A percentile compares a stretch with the other conserved stretches of the same genome.
Evolutionary conservation across 1,140 invertebrate genomes (phyloP).

Genomic region (Penaeus vannamei): DNA sequence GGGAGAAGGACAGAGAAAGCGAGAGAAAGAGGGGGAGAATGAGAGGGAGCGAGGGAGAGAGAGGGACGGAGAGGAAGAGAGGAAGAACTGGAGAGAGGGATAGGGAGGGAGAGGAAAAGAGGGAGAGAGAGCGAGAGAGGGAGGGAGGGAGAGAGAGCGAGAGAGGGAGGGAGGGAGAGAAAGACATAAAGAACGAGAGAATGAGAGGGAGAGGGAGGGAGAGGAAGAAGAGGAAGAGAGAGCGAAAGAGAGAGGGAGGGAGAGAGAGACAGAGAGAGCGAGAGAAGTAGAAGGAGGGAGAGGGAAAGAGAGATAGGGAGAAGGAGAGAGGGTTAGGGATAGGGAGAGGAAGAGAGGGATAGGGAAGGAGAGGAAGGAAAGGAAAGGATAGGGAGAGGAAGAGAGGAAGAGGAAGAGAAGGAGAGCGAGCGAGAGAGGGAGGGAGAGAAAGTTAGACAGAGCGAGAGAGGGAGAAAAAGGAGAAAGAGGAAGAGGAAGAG

Average conservation of each 20-base stretch:
- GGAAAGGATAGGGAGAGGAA: too few relatives aligned
- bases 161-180: not conserved
- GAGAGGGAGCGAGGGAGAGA: not conserved
- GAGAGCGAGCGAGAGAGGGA: too few relatives aligned
- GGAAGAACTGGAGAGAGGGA: not conserved
- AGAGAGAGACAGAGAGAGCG: not conserved
- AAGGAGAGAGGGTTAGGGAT: not conserved
- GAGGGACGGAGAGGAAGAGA: not conserved
- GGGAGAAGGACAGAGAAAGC: not conserved
- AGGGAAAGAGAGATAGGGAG: not conserved
- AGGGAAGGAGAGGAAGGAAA: not conserved
- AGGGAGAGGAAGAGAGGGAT: not conserved
- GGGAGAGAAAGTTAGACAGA: not conserved
- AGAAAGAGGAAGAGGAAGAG: too few relatives aligned
- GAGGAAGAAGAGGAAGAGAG: not conserved
- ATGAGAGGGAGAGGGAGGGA: not conserved
- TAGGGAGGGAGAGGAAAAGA: not conserved
- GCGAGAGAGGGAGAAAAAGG: not conserved
- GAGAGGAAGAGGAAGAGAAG: too few relatives aligned
- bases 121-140: constrained; percentile 1
- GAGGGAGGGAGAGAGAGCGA: not conserved
- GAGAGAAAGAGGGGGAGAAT: not conserved
- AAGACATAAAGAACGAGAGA: not conserved
- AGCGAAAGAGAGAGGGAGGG: not conserved
- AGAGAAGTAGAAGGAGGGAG: not conserved